Conservation (phyloP, 2,888 invertebrate genomes). For the Hesperia comma region DNA sequence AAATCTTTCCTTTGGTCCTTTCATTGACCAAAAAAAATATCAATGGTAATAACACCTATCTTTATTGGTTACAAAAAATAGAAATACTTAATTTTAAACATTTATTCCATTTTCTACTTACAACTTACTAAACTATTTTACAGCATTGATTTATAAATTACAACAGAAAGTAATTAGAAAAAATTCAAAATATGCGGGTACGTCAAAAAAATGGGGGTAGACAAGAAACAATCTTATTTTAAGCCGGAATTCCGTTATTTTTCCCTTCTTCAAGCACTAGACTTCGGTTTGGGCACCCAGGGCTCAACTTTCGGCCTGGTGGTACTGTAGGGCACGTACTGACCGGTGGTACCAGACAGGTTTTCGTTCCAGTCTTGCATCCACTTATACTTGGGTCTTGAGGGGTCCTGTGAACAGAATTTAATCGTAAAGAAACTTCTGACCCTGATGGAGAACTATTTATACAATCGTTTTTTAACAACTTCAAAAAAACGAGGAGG, state of each 20-base stretch:
- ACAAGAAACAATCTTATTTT: not conserved
- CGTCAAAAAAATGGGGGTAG: not conserved
- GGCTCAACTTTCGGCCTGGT: constrained; percentile 93
- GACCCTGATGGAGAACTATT: too few species aligned
- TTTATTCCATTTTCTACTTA: constrained; percentile 73
- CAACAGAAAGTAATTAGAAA: not conserved
- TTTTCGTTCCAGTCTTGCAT: constrained; percentile 94
- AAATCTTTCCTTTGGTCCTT: too few species aligned
- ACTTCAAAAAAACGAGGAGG: too few species aligned
- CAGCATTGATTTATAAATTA: constrained; percentile 4
- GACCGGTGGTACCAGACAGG: constrained; percentile 89
- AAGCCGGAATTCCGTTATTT: not conserved
- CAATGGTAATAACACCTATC: too few species aligned
- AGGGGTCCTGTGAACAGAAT: constrained; percentile 83
- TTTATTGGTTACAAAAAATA: too few species aligned
- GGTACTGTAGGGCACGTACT: constrained; percentile 96
- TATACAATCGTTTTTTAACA: too few species aligned
- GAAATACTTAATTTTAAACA: constrained; percentile 34
- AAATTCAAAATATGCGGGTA: not conserved
- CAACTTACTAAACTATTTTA: constrained; percentile 52
- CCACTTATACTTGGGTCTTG: constrained; percentile 93
- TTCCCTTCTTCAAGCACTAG: constrained; percentile 45
- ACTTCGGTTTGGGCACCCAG: constrained; percentile 86
- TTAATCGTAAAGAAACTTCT: not conserved
- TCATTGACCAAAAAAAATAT: too few species aligned